Evolutionary conservation across 2,797 vertebrate species (phyloP).

Genomic region (Falco peregrinus): DNA sequence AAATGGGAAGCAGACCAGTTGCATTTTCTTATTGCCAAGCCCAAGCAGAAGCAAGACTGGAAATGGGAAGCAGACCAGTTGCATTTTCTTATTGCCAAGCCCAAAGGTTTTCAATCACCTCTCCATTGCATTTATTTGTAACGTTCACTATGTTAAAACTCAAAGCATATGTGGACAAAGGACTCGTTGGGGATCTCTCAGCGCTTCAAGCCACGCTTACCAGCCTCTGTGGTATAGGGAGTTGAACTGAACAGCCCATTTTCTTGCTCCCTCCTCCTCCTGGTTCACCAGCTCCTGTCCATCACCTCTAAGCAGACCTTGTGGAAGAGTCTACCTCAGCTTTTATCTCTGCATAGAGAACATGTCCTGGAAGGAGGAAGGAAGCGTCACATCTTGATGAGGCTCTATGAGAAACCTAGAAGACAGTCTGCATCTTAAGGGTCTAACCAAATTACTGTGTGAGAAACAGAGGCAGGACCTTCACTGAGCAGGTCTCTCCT

Average conservation of each 20-base stretch:
- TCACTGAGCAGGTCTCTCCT: background rate
- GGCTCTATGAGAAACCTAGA: conserved; percentile 56
- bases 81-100: background rate
- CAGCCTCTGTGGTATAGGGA: background rate
- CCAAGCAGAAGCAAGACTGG: background rate
- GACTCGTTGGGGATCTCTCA: background rate
- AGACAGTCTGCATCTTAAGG: background rate
- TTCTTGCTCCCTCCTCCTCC: conserved; percentile 45
- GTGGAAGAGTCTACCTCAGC: conserved; percentile 60
- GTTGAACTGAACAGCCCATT: conserved; percentile 65
- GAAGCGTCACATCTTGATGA: conserved; percentile 63
- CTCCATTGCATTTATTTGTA: background rate
- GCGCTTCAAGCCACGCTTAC: background rate
- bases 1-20: background rate
- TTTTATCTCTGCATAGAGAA: conserved; percentile 19
- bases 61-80: background rate
- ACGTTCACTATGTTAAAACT: background rate
- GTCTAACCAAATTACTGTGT: background rate
- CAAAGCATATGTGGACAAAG: background rate
- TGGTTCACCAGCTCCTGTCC: conserved; percentile 28
- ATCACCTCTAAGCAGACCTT: conserved; percentile 30
- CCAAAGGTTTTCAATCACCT: background rate
- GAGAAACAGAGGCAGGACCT: background rate
- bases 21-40: background rate
- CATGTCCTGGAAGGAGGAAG: background rate